Base-by-base conservation (phyloP, 1,140 invertebrate species). In the Anadara kagoshimensis region DNA sequence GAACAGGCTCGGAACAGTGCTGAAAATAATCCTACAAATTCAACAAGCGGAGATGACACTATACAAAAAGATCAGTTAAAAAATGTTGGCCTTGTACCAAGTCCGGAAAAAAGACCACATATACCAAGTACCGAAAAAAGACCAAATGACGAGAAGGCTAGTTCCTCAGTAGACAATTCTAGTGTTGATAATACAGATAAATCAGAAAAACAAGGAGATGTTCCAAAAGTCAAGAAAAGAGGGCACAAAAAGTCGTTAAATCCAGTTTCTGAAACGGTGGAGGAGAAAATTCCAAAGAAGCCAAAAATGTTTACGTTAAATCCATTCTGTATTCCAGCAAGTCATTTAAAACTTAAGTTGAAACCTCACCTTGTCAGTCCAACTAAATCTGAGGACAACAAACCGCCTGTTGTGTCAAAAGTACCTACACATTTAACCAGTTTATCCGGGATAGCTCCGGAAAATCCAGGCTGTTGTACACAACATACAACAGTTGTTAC, bases 301-400 rank as follows among this genome's bases (percentile, higher is more conserved):
- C 77, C 77, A 0, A 53, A 29, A 57, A 53, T 78, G 20, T 78
- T 58, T 36, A 68, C 73, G 43, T 53, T 78, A 41, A 78, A 78
- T 53, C 77, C 77, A 3, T 73, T 78, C 29, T 78, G 77, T 70
- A 63, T 78, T 29, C 77, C 77, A 3, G 66, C 75, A 1, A 51
- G 53, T 16, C 65, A 75, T 0, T 62, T 78, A 10, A 68, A 64
- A n/a, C 24, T 77, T 11, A 73, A 69, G 49, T 51, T 36, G 29
- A 36, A 36, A 7, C 29, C 29, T 3, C 29, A 36, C 29, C 29
- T 36, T 2, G 29, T 36, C 29, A 36, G 7, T 7, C 7, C 29
- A 7, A 36, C 29, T 3, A 36, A 36, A 36, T 36, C 29, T 7
- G 29, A 2, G 29, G 29, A 36, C 2, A 36, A 36, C 7, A 36